phyloP scores from a whole-genome alignment of 2,797 vertebrate species.

The Danio choprae region DNA sequence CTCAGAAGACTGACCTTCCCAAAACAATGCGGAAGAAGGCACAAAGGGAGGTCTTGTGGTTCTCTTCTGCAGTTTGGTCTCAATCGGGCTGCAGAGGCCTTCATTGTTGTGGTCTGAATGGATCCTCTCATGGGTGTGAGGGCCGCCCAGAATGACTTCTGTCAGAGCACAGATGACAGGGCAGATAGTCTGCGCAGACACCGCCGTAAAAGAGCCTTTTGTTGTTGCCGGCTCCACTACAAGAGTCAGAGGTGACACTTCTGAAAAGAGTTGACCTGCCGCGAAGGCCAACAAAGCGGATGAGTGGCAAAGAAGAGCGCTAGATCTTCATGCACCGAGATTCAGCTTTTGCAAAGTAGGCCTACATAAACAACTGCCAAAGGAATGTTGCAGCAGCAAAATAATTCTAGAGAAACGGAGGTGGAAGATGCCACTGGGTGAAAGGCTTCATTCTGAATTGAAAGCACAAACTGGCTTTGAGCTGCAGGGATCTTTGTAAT shows the following conservation, averaged over 20 bases:
- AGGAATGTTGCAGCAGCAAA: constrained; percentile 3
- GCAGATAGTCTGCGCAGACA: constrained; percentile 55
- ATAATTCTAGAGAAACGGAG: not conserved
- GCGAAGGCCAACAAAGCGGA: constrained; percentile 12
- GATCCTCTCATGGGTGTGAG: constrained; percentile 57
- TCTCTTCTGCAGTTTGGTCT: constrained; percentile 41
- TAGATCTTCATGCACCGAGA: not conserved
- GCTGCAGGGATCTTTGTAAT: not conserved
- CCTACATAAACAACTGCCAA: not conserved
- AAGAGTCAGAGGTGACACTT: constrained; percentile 44
- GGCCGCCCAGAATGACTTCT: constrained; percentile 46
- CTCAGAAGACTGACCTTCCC: constrained; percentile 57
- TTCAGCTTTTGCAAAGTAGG: not conserved
- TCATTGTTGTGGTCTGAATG: constrained; percentile 62
- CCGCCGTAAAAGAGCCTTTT: constrained; percentile 56
- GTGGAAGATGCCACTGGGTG: not conserved
- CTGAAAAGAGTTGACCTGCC: constrained; percentile 35
- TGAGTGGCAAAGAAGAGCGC: constrained; percentile 26
- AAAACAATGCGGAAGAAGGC: constrained; percentile 55
- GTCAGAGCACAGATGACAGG: constrained; percentile 54
- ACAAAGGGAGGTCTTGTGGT: constrained; percentile 57
- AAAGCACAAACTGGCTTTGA: not conserved
- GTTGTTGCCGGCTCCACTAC: constrained; percentile 50
- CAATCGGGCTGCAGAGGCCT: constrained; percentile 46
- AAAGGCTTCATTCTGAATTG: not conserved